phyloP scores from a whole-genome alignment of 2,888 invertebrate genomes.

The Cryptocheilus praepositus region DNA sequence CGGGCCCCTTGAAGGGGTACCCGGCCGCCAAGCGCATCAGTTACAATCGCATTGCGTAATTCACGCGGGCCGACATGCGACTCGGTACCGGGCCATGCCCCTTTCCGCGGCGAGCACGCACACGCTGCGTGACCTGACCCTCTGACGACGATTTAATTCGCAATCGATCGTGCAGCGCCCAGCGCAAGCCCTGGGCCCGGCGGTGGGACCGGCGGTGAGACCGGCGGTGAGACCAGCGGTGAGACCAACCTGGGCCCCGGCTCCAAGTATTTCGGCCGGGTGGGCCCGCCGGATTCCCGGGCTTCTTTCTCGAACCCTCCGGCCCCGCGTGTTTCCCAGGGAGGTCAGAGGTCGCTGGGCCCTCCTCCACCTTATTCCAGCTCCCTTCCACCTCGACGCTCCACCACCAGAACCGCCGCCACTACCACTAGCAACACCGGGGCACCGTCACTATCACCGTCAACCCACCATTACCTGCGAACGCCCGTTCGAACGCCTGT shows the following conservation, averaged over 20 bases:
- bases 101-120: not conserved
- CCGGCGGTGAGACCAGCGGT: too few relatives aligned
- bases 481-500: conserved; percentile 42
- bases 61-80: conserved; percentile 3
- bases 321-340: conserved; percentile 60
- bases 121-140: conserved; percentile 6
- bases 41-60: not conserved
- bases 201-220: conserved; percentile 3
- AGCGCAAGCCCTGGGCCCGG: conserved; percentile 13
- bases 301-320: conserved; percentile 51
- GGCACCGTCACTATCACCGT: not conserved
- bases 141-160: conserved; percentile 40
- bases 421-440: not conserved
- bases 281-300: conserved; percentile 57
- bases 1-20: too few relatives aligned
- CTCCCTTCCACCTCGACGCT: conserved; percentile 22
- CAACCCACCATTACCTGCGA: conserved; percentile 15
- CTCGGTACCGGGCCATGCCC: too few relatives aligned
- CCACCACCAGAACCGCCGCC: conserved; percentile 1
- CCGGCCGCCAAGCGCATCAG: too few relatives aligned
- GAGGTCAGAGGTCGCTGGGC: conserved; percentile 66
- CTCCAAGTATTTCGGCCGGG: conserved; percentile 51
- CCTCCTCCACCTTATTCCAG: conserved; percentile 56
- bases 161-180: conserved; percentile 28
- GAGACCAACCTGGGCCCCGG: conserved; percentile 12